Percentiles rank a stretch among this genome's conserved stretches.
Conservation (phyloP, 2,113 vertebrate genomes). For the Hemiscyllium ocellatum region DNA sequence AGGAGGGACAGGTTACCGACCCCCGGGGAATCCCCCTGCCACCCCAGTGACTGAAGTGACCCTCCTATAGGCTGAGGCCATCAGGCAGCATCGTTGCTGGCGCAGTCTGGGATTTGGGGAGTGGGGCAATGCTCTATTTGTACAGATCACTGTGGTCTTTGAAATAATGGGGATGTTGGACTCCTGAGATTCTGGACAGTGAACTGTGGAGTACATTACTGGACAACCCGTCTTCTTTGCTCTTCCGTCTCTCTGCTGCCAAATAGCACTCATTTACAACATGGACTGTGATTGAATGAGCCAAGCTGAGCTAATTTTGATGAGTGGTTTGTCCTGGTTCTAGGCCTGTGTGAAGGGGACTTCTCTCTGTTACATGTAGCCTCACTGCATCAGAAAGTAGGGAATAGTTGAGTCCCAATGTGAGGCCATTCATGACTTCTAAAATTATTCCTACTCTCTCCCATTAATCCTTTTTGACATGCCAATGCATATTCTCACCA, state of each 20-base stretch:
- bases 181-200: background rate
- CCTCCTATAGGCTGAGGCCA: slow-evolving; percentile 32
- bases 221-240: background rate
- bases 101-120: background rate
- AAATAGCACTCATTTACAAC: background rate
- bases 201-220: background rate
- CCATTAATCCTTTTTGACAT: background rate
- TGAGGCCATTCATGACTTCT: background rate
- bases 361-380: background rate
- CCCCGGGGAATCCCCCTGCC: slow-evolving; percentile 87
- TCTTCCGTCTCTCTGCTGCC: background rate
- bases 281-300: background rate
- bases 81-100: background rate
- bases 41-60: slow-evolving; percentile 62
- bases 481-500: background rate
- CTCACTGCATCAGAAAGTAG: background rate
- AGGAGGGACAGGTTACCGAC: slow-evolving; percentile 93
- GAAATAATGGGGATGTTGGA: background rate
- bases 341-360: background rate
- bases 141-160: too few relatives aligned
- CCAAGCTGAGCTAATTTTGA: background rate
- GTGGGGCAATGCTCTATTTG: too few relatives aligned
- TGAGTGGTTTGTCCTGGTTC: background rate
- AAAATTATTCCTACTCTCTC: background rate
- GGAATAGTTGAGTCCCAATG: background rate